Percentiles rank a stretch among this genome's conserved stretches.
These are phyloP conservation scores for Sycophila texana DNA, from an alignment of 2,888 invertebrate species.

Conservation along the genomic window DNA sequence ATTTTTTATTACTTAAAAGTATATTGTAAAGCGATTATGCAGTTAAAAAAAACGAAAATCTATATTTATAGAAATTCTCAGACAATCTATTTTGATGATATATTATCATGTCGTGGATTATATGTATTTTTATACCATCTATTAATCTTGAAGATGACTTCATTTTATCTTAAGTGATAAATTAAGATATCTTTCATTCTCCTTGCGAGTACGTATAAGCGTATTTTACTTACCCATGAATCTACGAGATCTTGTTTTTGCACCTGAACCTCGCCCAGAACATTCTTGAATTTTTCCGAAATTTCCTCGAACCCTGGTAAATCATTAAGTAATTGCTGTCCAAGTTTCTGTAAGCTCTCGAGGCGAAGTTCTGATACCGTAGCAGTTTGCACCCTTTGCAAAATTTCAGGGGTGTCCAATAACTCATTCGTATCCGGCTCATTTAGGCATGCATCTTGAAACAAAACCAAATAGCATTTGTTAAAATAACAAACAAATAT, in stretches of 20 bases:
- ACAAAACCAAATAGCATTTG: background rate
- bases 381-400: slow-evolving; percentile 70
- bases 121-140: too few relatives aligned
- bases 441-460: slow-evolving; percentile 64
- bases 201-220: too few relatives aligned
- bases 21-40: too few relatives aligned
- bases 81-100: too few relatives aligned
- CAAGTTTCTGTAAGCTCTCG: slow-evolving; percentile 68
- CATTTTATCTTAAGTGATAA: too few relatives aligned
- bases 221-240: slow-evolving; percentile 66
- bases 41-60: too few relatives aligned
- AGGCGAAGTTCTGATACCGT: slow-evolving; percentile 68
- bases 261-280: slow-evolving; percentile 65
- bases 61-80: too few relatives aligned
- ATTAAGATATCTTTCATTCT: too few relatives aligned
- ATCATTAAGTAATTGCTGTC: slow-evolving; percentile 68
- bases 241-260: slow-evolving; percentile 68
- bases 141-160: too few relatives aligned
- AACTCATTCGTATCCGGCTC: slow-evolving; percentile 69
- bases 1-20: too few relatives aligned
- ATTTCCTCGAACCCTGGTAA: slow-evolving; percentile 69
- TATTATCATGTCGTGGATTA: too few relatives aligned
- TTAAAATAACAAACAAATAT: background rate
- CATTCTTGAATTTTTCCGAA: slow-evolving; percentile 62
- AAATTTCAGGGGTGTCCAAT: slow-evolving; percentile 69